Evolutionary conservation across 2,113 vertebrate species (phyloP), one percentile per base, ranked within the genome.

Genomic region (Bettongia penicillata): DNA sequence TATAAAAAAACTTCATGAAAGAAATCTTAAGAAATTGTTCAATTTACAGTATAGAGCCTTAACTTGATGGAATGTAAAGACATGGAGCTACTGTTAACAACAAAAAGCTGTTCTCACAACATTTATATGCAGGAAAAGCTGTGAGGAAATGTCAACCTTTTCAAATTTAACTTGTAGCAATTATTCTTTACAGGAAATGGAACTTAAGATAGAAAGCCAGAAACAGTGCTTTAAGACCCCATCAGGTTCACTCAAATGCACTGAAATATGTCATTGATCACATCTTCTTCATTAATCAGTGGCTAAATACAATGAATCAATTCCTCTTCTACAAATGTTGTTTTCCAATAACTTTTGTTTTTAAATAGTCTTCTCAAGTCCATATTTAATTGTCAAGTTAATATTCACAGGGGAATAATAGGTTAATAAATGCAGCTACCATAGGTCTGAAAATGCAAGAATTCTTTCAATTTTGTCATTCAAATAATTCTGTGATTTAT

Each of bases 141-240:
- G 61, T 94, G 91, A 8, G 89, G 7, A 90, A 43, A 49, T 94
- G 48, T 7, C 19, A 92, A 90, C 10, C 93, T 52, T 94, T 92
- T 31, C 47, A 51, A 53, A 93, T 61, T 49, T 94, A 93, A 95
- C 22, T 51, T 53, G 89, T 49, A 89, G 48, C 8, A 93, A 94
- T 89, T 95, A 91, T 94, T 96, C 28, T 95, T 94, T 95, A 51
- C 12, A 51, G 47, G 68, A 93, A 93, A 93, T 68, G 23, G 53
- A 7, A 28, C 23, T 43, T 25, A 96, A 14, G 6, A 92, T 52
- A 68, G 49, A 92, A 93, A 92, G 24, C 0, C 89, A 24, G 43
- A 92, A 55, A 61, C 10, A 90, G n/a, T 90, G 26, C 4, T 95
- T 91, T 95, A 53, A 52, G 19, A 43, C 24, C 9, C 55, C 8